Conservation (phyloP, 2,113 vertebrate species). For the Asarcornis scutulata region DNA sequence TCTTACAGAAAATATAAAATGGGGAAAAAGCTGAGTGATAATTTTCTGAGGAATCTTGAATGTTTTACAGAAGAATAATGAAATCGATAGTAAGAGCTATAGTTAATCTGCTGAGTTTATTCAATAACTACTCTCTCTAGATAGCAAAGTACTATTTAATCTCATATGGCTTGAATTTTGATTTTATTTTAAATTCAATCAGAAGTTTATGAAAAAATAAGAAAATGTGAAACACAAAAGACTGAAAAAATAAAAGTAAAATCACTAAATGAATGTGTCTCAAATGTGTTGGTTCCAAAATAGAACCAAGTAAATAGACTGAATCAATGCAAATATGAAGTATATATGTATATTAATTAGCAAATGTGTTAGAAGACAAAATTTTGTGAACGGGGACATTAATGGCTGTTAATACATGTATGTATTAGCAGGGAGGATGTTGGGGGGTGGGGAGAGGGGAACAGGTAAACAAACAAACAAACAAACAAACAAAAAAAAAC, state of each 20-base stretch:
- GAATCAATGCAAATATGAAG: neutral
- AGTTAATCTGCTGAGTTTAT: neutral
- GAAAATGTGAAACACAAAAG: neutral
- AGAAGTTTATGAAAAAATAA: neutral
- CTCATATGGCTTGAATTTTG: neutral
- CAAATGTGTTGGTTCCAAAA: neutral
- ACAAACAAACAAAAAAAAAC: neutral
- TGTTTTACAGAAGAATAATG: neutral
- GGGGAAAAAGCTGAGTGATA: neutral
- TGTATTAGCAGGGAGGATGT: neutral
- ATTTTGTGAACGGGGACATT: neutral
- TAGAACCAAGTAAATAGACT: neutral
- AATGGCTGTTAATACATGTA: neutral
- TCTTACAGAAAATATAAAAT: neutral
- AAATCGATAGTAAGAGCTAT: neutral
- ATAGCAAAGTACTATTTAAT: neutral
- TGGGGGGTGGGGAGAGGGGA: too few species aligned
- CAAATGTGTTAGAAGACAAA: neutral
- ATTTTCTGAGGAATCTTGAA: neutral
- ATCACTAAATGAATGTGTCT: neutral
- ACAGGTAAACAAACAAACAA: too few species aligned
- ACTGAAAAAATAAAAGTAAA: neutral
- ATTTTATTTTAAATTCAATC: neutral
- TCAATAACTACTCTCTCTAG: neutral
- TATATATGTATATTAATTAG: neutral